Percentiles rank a stretch among this genome's conserved stretches.
Conservation (phyloP, 1,140 invertebrate species). For the Sycobia sp. region DNA sequence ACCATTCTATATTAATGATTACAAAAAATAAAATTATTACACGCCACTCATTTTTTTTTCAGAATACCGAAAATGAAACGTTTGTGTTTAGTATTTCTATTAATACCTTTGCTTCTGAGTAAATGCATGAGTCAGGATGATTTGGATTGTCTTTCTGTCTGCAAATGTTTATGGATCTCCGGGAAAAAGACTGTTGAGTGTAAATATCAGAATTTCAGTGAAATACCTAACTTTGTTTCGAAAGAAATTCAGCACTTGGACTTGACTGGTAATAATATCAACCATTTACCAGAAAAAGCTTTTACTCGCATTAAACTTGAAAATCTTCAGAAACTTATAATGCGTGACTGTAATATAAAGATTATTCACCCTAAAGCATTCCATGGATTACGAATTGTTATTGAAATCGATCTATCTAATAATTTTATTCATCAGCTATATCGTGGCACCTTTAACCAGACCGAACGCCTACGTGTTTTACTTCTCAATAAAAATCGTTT, state of each 20-base stretch:
- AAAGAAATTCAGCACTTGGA: conserved; percentile 70
- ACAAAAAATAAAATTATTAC: neutral
- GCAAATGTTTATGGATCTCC: conserved; percentile 79
- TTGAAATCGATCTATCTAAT: conserved; percentile 82
- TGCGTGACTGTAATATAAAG: conserved; percentile 74
- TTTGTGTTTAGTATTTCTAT: neutral
- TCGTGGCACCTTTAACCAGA: conserved; percentile 73
- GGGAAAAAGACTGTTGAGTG: conserved; percentile 85
- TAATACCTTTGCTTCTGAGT: conserved; percentile 33
- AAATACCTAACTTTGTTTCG: conserved; percentile 74
- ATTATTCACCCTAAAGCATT: conserved; percentile 75
- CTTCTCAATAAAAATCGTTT: conserved; percentile 76
- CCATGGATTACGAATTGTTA: conserved; percentile 75
- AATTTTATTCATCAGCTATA: conserved; percentile 75
- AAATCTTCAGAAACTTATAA: conserved; percentile 80
- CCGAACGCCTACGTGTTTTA: conserved; percentile 71
- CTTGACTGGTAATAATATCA: conserved; percentile 74
- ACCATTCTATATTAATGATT: too few species aligned
- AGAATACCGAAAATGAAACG: conserved; percentile 16
- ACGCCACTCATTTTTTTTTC: too few species aligned
- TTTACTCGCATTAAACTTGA: conserved; percentile 73
- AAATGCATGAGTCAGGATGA: conserved; percentile 56
- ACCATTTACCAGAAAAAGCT: conserved; percentile 68
- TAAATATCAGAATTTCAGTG: conserved; percentile 65
- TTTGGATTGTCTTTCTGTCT: conserved; percentile 66